Base-by-base conservation (phyloP, 2,113 vertebrate genomes). In the Actinemys pallida region DNA sequence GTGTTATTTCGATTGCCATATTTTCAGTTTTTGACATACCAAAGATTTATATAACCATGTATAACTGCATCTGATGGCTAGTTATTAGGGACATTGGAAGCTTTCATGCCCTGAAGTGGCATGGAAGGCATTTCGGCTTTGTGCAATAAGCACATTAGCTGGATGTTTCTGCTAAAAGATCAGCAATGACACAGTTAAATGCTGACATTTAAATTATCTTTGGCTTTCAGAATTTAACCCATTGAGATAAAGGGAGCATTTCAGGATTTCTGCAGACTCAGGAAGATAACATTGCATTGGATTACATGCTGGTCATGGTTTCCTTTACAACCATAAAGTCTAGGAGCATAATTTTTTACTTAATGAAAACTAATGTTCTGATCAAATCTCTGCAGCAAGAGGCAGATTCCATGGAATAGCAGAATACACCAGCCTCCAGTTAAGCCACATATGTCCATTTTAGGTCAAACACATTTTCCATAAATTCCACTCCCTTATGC, bases 301-400 rank as follows among this genome's bases (percentile, higher is more conserved):
- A 35, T 78, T 47, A 27, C 75, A 29, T 10, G 13, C 24, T 27
- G 65, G 39, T 78, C 25, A 47, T 8, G 42, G 11, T 78, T 47
- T 76, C 42, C 75, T 76, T 76, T 76, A 10, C 12, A 76, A 76
- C 42, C 39, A 76, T 25, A 47, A 78, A 42, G 75, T 13, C 42
- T 12, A 47, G 75, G 24, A 72, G 65, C 8, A 72, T 72, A 62
- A 39, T 20, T 72, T 35, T 72, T 20, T 72, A 39, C 10, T 72
- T 72, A 72, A 39, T 72, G n/a, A 72, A 72, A 72, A 17, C 12
- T 25, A 47, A 50, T 50, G 27, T 50, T 8, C 45, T 22, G 29
- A 84, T 27, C 12, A 1, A 3, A 22, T 2, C 45, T 81, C 59
- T 16, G 42, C 56, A 65, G 22, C 0, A 0, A 42, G 50, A 65